Conservation (phyloP, 2,888 invertebrate genomes). For the Lingula anatina region DNA sequence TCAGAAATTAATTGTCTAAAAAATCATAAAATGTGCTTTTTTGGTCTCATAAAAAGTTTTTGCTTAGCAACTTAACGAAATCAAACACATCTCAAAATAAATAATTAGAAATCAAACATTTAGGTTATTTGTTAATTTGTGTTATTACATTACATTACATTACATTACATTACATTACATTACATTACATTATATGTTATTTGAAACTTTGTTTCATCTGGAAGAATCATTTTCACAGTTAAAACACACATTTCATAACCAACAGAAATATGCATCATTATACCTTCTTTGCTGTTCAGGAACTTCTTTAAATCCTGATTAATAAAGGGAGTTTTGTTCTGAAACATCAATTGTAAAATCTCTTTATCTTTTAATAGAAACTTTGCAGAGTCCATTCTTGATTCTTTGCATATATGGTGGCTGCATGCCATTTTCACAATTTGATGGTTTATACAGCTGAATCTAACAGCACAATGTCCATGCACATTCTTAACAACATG, state of each 20-base stretch:
- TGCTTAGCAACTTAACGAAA: background rate
- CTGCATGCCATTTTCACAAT: too few species aligned
- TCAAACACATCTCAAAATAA: background rate
- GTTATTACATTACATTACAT: too few species aligned
- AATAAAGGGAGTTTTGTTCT: conserved; percentile 44
- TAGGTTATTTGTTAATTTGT: background rate
- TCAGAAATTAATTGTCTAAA: background rate
- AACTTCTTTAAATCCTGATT: conserved; percentile 61
- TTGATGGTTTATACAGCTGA: too few species aligned
- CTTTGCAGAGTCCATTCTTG: too few species aligned
- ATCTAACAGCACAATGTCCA: too few species aligned
- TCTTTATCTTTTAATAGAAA: too few species aligned
- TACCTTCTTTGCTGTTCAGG: conserved; percentile 60
- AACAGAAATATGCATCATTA: conserved; percentile 13
- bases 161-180: too few species aligned
- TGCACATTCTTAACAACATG: too few species aligned
- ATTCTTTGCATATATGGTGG: too few species aligned
- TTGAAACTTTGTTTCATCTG: too few species aligned
- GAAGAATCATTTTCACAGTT: background rate
- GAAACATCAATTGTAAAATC: conserved; percentile 13
- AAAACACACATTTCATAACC: background rate
- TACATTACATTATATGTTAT: too few species aligned
- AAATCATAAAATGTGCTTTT: background rate
- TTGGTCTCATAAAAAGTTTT: background rate
- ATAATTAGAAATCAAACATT: conserved; percentile 1